Evolutionary conservation across 2,797 vertebrate species (phyloP), one percentile per base, ranked within the genome.

Genomic region (Sylvia borin): DNA sequence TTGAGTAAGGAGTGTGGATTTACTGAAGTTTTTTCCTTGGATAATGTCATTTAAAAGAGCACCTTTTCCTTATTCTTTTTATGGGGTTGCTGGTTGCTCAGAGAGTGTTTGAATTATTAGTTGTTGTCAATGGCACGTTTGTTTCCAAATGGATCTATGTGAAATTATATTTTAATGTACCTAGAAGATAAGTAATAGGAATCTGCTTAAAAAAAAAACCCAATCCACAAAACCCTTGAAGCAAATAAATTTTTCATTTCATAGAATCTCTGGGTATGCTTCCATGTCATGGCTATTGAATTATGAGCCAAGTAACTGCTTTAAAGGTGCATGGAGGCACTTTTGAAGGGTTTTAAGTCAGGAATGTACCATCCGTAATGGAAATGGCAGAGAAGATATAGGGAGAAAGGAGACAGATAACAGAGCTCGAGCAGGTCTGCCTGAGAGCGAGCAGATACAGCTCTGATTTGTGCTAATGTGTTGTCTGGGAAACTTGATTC

Each of bases 181-280:
- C 61, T 82, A 22, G 68, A 85, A 83, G 61, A 55, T 55, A 88
- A 88, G 57, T 65, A 88, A 73, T 70, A 62, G 85, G 48, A 60
- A 66, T 70, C 57, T 88, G n/a, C 47, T 91, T 74, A 4, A 60
- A 73, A 66, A 84, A 57, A 24, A 2, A 29, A 1, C 17, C 21
- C 22, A 61, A 53, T 36, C 40, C 62, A 81, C 55, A n/a, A 80
- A 78, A 16, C 65, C n/a, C 75, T 91, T 54, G 57, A 45, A 82
- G 91, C 81, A 87, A 79, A 77, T 79, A 70, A 11, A 70, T 92
- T 82, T 95, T 89, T 85, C 48, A 91, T 90, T 92, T 93, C 55
- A 42, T 10, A 67, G 72, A 45, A 73, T 85, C 78, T 89, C 78
- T 4, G 17, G 50, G 7, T 72, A 11, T 68, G 60, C 70, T 90